These are phyloP conservation scores for Ptyas mucosa DNA, from an alignment of 2,113 vertebrate genomes.

Conservation along the genomic window DNA sequence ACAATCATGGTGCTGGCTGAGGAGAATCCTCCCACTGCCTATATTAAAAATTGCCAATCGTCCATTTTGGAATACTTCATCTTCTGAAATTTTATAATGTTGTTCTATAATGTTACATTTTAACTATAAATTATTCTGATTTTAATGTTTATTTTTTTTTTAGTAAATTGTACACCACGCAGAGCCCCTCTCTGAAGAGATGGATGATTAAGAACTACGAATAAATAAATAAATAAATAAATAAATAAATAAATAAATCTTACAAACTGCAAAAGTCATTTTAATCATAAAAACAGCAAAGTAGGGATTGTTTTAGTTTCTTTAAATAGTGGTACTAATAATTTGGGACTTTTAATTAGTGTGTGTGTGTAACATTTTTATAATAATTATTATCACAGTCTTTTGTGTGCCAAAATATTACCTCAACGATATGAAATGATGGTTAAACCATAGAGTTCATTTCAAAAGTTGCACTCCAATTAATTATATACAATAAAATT, in stretches of 20 bases:
- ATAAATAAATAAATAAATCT: not conserved
- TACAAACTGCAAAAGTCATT: not conserved
- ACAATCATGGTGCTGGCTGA: not conserved
- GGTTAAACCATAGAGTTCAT: not conserved
- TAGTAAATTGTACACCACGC: not conserved
- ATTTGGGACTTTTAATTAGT: not conserved
- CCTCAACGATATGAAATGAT: not conserved
- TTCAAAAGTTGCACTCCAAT: not conserved
- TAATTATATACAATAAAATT: not conserved
- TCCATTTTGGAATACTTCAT: not conserved
- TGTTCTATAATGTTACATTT: not conserved
- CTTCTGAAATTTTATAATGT: not conserved
- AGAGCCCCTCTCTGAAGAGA: not conserved
- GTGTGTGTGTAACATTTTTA: not conserved
- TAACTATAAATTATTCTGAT: not conserved
- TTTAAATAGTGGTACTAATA: not conserved
- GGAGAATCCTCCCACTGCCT: not conserved
- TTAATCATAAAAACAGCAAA: not conserved
- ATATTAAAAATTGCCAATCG: not conserved
- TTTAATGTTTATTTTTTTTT: not conserved
- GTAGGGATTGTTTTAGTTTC: not conserved
- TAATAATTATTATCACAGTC: not conserved
- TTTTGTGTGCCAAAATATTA: not conserved
- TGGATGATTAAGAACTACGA: not conserved
- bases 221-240: too few species aligned